Percentiles rank a stretch among this genome's conserved stretches.
These are phyloP conservation scores for Probaryconus sp. DNA, from an alignment of 1,140 invertebrate species.

Conservation along the genomic window DNA sequence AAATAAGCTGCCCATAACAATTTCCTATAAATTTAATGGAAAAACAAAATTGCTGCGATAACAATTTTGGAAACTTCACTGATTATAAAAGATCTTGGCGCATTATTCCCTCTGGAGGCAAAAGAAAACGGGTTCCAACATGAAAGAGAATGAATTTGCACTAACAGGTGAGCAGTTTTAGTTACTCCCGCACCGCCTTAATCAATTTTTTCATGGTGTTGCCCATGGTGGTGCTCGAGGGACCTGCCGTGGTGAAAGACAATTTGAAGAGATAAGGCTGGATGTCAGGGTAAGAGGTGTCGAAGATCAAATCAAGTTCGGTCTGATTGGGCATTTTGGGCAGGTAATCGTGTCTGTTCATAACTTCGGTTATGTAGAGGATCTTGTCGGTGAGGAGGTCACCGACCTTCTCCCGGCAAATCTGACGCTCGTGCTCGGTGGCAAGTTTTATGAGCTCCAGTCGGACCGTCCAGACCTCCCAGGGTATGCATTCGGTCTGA, in stretches of 20 bases:
- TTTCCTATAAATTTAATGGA: too few species aligned
- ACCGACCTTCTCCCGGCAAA: slow-evolving; percentile 92
- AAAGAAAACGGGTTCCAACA: slow-evolving; percentile 1
- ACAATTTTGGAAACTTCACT: too few species aligned
- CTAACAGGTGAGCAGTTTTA: neutral
- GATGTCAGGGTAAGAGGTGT: slow-evolving; percentile 93
- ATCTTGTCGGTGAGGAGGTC: slow-evolving; percentile 95
- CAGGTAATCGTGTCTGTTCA: slow-evolving; percentile 96
- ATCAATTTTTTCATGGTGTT: slow-evolving; percentile 94
- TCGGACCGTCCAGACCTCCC: slow-evolving; percentile 98
- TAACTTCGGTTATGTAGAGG: slow-evolving; percentile 94
- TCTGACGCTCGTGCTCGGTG: slow-evolving; percentile 92
- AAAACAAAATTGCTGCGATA: too few species aligned
- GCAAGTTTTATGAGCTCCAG: slow-evolving; percentile 91
- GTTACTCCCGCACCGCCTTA: slow-evolving; percentile 78
- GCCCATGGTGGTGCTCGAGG: slow-evolving; percentile 85
- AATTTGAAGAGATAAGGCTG: slow-evolving; percentile 97
- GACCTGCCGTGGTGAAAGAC: slow-evolving; percentile 86
- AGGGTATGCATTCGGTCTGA: slow-evolving; percentile 92
- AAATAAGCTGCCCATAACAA: too few species aligned
- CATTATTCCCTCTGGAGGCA: too few species aligned
- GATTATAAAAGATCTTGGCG: too few species aligned
- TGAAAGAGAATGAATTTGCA: neutral
- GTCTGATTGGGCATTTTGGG: slow-evolving; percentile 96
- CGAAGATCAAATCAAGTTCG: slow-evolving; percentile 95